Base-by-base conservation (phyloP, 2,797 vertebrate species). In the Siniperca scherzeri region DNA sequence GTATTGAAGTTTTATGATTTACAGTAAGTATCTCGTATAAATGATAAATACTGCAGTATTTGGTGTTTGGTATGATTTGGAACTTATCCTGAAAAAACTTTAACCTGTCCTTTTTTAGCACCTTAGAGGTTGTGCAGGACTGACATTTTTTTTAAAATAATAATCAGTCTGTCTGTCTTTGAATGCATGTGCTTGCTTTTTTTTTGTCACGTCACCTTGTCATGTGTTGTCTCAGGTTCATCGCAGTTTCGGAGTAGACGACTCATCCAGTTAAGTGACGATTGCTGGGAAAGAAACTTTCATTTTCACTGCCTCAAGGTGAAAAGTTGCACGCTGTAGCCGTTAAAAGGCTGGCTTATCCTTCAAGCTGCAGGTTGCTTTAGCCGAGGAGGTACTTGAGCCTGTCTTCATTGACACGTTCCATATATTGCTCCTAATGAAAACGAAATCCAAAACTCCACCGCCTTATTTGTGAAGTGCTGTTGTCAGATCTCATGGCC, bases 401-500 rank as follows among this genome's bases (percentile, higher is more conserved):
- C 70, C 42, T 5, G 11, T 77, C 62, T 59, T 36, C 40, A 10
- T 1, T 3, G 38, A 62, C 33, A 33, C 77, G 0, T 65, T 56
- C 27, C 64, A 56, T 27, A 42, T 9, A 40, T 36, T 0, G 12
- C 62, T 70, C 7, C 57, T 27, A 21, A 70, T 61, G 65, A 71
- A 81, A 80, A 56, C 0, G 0, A 36, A 62, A 65, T 13, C 4
- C 50, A 17, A 22, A 75, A 56, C 3, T 55, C 7, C 3, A 1
- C 3, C 5, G 8, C 7, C 73, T 69, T 36, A 1, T 73, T 33
- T 44, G 50, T 74, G 75, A 77, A 60, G 69, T 27, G 80, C 52
- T 78, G 73, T 40, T 78, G 82, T 91, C 78, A 38, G 84, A 83
- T 76, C 72, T 81, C n/a, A 4, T 64, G 81, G 83, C 67, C 50